Conservation (phyloP, 2,888 invertebrate genomes). For the Adelognathus sp. region DNA sequence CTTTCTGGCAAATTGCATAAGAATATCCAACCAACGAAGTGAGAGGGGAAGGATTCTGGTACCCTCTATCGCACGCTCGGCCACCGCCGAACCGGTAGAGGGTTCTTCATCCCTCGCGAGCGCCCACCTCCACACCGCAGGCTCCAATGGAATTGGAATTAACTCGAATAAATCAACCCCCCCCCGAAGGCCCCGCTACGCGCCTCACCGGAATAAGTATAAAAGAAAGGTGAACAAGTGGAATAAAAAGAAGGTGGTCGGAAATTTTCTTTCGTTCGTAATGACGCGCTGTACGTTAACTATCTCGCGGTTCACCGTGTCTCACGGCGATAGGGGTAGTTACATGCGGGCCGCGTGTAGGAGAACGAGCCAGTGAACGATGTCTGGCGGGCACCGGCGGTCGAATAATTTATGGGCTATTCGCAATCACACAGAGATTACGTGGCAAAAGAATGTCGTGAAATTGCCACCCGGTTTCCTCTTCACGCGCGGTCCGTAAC, state of each 20-base stretch:
- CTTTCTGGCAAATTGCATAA: conserved; percentile 82
- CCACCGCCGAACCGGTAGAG: conserved; percentile 59
- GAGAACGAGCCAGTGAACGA: neutral
- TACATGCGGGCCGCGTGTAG: neutral
- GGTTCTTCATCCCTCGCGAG: conserved; percentile 59
- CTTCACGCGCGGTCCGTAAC: conserved; percentile 3
- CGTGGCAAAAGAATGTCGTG: neutral
- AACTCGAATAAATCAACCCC: conserved; percentile 80
- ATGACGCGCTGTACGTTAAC: conserved; percentile 49
- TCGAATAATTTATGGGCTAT: conserved; percentile 49
- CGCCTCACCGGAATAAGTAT: conserved; percentile 34
- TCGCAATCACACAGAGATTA: conserved; percentile 22
- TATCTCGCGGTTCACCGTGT: conserved; percentile 51
- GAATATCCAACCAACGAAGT: too few species aligned
- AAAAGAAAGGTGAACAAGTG: conserved; percentile 57
- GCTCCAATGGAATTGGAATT: conserved; percentile 82
- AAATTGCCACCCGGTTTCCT: conserved; percentile 6
- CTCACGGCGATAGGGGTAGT: conserved; percentile 25
- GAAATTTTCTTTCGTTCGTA: conserved; percentile 75
- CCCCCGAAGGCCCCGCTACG: conserved; percentile 73
- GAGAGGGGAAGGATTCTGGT: too few species aligned
- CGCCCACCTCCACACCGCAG: conserved; percentile 63
- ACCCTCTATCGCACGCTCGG: conserved; percentile 59
- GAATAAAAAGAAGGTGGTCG: conserved; percentile 69
- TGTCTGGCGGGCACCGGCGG: neutral